Evolutionary conservation across 2,797 vertebrate species (phyloP).

Genomic region (Dromococcyx pavoninus): DNA sequence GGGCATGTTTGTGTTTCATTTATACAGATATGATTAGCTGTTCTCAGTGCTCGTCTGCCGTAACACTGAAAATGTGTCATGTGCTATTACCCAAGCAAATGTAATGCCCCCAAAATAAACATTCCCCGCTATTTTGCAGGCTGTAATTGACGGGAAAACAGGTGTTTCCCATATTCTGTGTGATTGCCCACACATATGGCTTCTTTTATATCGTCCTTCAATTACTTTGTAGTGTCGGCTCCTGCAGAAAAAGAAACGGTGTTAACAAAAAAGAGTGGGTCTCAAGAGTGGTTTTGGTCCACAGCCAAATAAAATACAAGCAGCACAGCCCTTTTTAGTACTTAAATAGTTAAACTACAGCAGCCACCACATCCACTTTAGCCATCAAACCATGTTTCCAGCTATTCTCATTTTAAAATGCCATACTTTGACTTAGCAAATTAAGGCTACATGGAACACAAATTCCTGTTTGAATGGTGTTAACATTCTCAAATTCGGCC

Average conservation of each 20-base stretch:
- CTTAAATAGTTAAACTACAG: slow-evolving; percentile 39
- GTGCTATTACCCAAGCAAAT: slow-evolving; percentile 76
- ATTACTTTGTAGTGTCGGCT: background rate
- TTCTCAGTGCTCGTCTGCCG: slow-evolving; percentile 45
- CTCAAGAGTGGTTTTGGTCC: slow-evolving; percentile 14
- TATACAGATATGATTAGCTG: slow-evolving; percentile 52
- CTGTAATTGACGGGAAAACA: slow-evolving; percentile 75
- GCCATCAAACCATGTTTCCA: slow-evolving; percentile 6
- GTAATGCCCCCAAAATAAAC: slow-evolving; percentile 75
- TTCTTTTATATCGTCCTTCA: slow-evolving; percentile 47
- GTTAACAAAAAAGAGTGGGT: background rate
- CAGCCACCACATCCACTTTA: slow-evolving; percentile 4
- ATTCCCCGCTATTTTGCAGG: slow-evolving; percentile 41
- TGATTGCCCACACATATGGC: slow-evolving; percentile 71
- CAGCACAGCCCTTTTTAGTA: slow-evolving; percentile 33
- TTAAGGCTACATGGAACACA: background rate
- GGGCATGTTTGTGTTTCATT: slow-evolving; percentile 64
- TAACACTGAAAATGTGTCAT: slow-evolving; percentile 68
- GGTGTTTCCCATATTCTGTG: slow-evolving; percentile 71
- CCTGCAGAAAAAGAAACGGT: slow-evolving; percentile 1
- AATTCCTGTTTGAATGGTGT: background rate
- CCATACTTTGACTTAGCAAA: background rate
- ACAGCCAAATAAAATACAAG: slow-evolving; percentile 30
- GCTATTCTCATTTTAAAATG: background rate
- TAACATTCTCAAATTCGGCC: background rate